These are phyloP conservation scores for Alosa alosa DNA, from an alignment of 2,113 vertebrate genomes.

Conservation along the genomic window DNA sequence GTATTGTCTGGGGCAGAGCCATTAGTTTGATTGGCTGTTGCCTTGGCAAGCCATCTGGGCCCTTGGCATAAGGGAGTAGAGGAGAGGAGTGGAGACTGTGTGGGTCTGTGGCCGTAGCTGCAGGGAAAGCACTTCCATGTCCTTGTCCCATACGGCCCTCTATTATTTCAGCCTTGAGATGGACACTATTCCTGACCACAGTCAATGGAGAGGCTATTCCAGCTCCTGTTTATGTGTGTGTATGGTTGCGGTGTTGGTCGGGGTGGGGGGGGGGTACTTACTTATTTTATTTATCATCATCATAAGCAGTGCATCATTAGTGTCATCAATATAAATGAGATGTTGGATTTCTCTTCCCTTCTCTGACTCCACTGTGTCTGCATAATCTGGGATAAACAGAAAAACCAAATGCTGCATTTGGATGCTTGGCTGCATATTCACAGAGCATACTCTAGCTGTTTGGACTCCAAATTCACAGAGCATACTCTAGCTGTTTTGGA, in stretches of 20 bases:
- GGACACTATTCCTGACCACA: background rate
- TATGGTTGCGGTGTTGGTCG: too few relatives aligned
- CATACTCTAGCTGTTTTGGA: background rate
- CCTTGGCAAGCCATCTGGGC: constrained; percentile 25
- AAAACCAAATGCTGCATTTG: too few relatives aligned
- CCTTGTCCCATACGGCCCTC: background rate
- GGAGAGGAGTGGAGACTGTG: too few relatives aligned
- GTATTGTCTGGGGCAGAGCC: constrained; percentile 22
- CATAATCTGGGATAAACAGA: background rate
- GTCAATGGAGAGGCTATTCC: background rate
- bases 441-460: too few relatives aligned
- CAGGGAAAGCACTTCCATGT: background rate
- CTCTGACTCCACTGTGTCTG: background rate
- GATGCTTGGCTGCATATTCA: background rate
- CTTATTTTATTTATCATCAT: background rate
- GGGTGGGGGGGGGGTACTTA: too few relatives aligned
- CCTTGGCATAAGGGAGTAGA: constrained; percentile 32
- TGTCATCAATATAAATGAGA: background rate
- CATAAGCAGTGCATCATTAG: background rate
- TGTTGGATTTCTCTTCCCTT: background rate
- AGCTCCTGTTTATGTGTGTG: background rate
- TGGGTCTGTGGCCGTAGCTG: background rate
- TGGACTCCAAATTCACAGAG: background rate
- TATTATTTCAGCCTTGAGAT: background rate
- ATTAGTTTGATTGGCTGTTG: constrained; percentile 44